phyloP scores from a whole-genome alignment of 2,113 vertebrate genomes.

The Suncus etruscus region DNA sequence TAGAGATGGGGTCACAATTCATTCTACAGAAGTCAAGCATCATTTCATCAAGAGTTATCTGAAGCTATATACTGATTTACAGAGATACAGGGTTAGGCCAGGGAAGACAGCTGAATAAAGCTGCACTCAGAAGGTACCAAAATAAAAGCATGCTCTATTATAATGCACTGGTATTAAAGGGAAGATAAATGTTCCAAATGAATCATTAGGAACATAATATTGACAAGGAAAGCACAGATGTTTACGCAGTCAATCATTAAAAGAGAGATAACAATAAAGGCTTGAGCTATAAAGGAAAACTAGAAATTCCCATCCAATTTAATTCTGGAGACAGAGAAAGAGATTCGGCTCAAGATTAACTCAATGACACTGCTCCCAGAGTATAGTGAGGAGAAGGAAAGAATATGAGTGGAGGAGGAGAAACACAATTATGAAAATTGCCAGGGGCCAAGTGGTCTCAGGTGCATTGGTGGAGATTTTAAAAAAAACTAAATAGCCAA shows the following conservation, averaged over 20 bases:
- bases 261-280: neutral
- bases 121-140: conserved; percentile 18
- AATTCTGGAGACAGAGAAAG: neutral
- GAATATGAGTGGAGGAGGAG: too few species aligned
- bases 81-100: neutral
- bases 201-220: neutral
- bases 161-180: neutral
- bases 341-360: neutral
- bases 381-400: too few species aligned
- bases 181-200: neutral
- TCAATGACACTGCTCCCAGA: too few species aligned
- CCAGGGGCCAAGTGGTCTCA: too few species aligned
- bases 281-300: neutral
- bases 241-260: neutral
- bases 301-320: neutral
- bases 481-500: too few species aligned
- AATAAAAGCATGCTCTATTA: conserved; percentile 42
- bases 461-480: too few species aligned
- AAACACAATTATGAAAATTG: too few species aligned
- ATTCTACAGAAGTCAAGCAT: neutral
- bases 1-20: neutral
- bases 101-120: neutral
- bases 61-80: neutral
- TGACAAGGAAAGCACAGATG: neutral
- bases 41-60: neutral